Conservation (phyloP, 2,888 invertebrate species). For the Linyphia triangularis region DNA sequence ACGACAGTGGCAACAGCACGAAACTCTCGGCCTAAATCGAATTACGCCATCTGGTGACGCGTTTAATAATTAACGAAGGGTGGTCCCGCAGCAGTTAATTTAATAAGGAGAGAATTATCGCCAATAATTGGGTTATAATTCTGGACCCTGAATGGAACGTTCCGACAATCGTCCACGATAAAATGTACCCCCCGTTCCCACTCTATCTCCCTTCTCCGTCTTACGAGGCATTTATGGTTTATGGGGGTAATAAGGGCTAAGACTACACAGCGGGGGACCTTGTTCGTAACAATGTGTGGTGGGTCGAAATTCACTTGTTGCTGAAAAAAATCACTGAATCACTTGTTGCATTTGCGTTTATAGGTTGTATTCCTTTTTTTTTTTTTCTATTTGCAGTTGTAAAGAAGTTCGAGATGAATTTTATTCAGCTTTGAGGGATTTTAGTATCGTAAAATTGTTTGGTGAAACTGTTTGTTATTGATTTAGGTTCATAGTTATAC, state of each 20-base stretch:
- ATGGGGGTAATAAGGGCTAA: constrained; percentile 41
- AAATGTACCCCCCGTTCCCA: background rate
- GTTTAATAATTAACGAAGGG: constrained; percentile 59
- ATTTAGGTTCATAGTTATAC: too few species aligned
- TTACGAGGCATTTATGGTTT: constrained; percentile 60
- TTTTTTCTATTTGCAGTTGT: too few species aligned
- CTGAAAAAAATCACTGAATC: background rate
- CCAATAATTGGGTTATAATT: constrained; percentile 65
- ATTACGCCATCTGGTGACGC: constrained; percentile 60
- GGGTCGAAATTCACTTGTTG: background rate
- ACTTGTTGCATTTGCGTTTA: constrained; percentile 16
- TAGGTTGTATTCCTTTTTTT: too few species aligned
- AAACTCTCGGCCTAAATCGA: constrained; percentile 32
- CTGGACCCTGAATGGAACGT: constrained; percentile 43
- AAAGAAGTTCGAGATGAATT: too few species aligned
- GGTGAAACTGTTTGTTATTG: too few species aligned
- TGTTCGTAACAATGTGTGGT: background rate
- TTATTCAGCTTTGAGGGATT: too few species aligned
- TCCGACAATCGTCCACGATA: constrained; percentile 31
- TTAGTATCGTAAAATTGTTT: too few species aligned
- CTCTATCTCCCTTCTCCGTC: constrained; percentile 16
- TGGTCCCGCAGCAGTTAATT: constrained; percentile 29
- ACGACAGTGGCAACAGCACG: constrained; percentile 24
- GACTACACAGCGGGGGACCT: background rate
- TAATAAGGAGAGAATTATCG: constrained; percentile 60